Percentiles rank a stretch among this genome's conserved stretches.
These are phyloP conservation scores for Ceuthmochares aereus DNA, from an alignment of 2,113 vertebrate genomes.

Conservation along the genomic window DNA sequence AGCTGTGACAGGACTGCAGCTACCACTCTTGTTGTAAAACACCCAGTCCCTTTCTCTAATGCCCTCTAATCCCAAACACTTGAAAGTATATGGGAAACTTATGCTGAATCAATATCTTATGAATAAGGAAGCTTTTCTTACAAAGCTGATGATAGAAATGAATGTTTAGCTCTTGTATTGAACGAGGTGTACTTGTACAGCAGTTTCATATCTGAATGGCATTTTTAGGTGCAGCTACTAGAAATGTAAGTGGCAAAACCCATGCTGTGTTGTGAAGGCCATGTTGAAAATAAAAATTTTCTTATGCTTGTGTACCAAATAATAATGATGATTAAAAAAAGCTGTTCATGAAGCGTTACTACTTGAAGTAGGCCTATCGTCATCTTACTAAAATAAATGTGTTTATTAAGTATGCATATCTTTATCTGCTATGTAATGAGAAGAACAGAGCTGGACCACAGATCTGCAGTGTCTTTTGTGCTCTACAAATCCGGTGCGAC, in stretches of 20 bases:
- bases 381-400: slow-evolving; percentile 55
- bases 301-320: not conserved
- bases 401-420: slow-evolving; percentile 60
- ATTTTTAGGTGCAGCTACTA: slow-evolving; percentile 14
- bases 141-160: not conserved
- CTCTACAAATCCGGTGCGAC: slow-evolving; percentile 58
- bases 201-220: slow-evolving; percentile 6
- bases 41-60: not conserved
- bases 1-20: not conserved
- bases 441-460: slow-evolving; percentile 55
- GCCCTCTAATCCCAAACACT: slow-evolving; percentile 32
- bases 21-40: not conserved
- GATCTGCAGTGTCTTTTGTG: slow-evolving; percentile 66
- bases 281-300: slow-evolving; percentile 37
- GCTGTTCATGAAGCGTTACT: slow-evolving; percentile 13
- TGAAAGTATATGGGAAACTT: slow-evolving; percentile 10
- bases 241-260: not conserved
- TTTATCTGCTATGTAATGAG: slow-evolving; percentile 54
- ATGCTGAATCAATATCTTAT: not conserved
- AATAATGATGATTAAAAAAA: slow-evolving; percentile 2
- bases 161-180: not conserved
- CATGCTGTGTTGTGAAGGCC: not conserved
- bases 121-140: slow-evolving; percentile 37
- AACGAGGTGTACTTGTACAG: slow-evolving; percentile 33
- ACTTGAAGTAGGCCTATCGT: slow-evolving; percentile 46